Percentiles rank a stretch among this genome's conserved stretches.
Conservation (phyloP, 2,888 invertebrate genomes). For the Macrophya annulata region DNA sequence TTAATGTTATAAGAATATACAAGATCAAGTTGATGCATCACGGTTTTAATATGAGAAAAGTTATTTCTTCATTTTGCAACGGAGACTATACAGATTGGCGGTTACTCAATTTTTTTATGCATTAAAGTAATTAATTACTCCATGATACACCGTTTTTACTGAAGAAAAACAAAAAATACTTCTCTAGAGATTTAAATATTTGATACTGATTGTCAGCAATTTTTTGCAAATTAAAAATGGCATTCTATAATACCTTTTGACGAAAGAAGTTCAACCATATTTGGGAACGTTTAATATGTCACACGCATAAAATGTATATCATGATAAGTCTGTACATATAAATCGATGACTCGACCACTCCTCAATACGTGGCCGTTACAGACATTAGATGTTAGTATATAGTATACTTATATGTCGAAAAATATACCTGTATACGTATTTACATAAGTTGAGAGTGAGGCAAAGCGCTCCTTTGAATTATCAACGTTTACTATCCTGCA, state of each 20-base stretch:
- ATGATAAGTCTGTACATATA: constrained; percentile 12
- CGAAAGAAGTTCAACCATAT: neutral
- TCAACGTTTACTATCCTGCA: constrained; percentile 15
- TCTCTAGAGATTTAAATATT: neutral
- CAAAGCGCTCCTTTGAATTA: constrained; percentile 11
- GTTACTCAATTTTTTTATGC: no score
- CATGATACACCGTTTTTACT: no score
- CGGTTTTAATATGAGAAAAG: neutral
- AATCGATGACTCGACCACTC: constrained; percentile 24
- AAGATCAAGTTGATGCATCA: neutral
- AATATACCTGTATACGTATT: neutral
- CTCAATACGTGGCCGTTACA: neutral
- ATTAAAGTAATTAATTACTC: no score
- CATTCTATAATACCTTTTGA: neutral
- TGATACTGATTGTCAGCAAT: neutral
- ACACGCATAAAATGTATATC: constrained; percentile 9
- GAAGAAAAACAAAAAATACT: neutral
- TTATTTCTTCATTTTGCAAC: neutral
- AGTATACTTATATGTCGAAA: neutral
- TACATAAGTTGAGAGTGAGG: neutral
- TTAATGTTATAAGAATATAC: neutral
- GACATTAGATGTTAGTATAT: neutral
- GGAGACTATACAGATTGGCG: neutral
- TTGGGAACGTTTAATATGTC: neutral
- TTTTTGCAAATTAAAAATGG: neutral